Evolutionary conservation across 2,888 invertebrate genomes (phyloP), one percentile per base, ranked within the genome.

Genomic region (Ophioninae sp.): DNA sequence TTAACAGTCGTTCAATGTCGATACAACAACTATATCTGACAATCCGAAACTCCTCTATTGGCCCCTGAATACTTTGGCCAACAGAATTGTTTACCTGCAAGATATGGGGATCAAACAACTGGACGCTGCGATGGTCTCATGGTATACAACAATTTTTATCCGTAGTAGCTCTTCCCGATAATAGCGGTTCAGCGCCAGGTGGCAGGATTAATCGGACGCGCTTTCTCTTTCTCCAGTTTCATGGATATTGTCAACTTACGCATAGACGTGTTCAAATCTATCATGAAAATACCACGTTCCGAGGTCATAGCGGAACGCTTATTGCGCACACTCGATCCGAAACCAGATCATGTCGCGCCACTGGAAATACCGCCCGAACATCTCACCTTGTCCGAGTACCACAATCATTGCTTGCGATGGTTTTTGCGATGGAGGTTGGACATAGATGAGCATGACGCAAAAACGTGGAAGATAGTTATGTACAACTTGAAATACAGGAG

Each of bases 371-470:
- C 87, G 13, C 79, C 79, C 65, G 92, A 93, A 7, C 78, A 86
- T 0, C 37, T 92, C 10, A 76, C 85, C 1, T 85, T 94, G 21
- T 90, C 90, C 79, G 77, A 88, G 0, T 87, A 93, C 3, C 91
- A 93, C 2, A 85, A 89, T 56, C 68, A 70, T 0, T 88, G 93
- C 73, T 83, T 93, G 0, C 87, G 37, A 23, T 85, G 88, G 39
- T 94, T 93, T 89, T 85, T 94, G 82, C 92, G 86, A 3, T 90
- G 92, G 87, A 91, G 93, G 67, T 89, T 95, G 0, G 87, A 93
- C 56, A 89, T 94, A 76, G 87, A 90, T 0, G 86, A 92, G 88
- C 90, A 17, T 90, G 93, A 70, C 93, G 10, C 88, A 89, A 6
- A 91, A 92, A 81, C 82, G 93, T n/a, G 93, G 93, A 88, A 90